Base-by-base conservation (phyloP, 2,888 invertebrate genomes). In the Trichopria drosophilae region DNA sequence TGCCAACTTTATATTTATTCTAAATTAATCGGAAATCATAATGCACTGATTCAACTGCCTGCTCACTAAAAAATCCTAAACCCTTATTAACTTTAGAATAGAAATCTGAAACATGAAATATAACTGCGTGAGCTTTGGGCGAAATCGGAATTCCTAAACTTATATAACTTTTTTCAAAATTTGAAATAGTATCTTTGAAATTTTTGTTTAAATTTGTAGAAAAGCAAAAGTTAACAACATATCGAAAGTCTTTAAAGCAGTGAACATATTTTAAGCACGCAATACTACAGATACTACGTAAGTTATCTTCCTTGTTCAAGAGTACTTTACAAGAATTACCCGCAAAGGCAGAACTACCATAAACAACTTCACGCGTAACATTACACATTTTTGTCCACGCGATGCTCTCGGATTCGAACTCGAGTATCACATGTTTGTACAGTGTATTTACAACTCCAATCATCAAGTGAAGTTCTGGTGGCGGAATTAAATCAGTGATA, bases 261-360 rank as follows among this genome's bases (percentile, higher is more conserved):
- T 34, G 10, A n/a, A 34, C 34, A 34, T 34, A 34, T 34, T 34
- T 34, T 34, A 34, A 34, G 6, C 34, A 34, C 1, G n/a, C 34
- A 10, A 15, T n/a, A 34, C 10, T 22, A 0, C 16, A 34, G n/a
- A 34, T 43, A 5, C 2, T 15, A 4, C 39, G 26, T 10, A 47
- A 23, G 4, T n/a, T 22, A 18, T 47, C 47, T 4, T 31, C 13
- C n/a, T 31, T 32, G 16, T 46, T 36, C 15, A 46, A 16, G 19
- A 46, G 28, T 31, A n/a, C 39, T 29, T 39, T 37, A 31, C 46
- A 47, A 13, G 16, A 23, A 32, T 39, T 47, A 3, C 40, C 47
- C 19, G 37, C 24, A 16, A 47, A 47, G 23, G 19, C 31, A 23
- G 39, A 10, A 18, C 32, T 18, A 16, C 32, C 32, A 6, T 40